Evolutionary conservation across 1,140 invertebrate species (phyloP).

Genomic region (Drosophila littoralis): DNA sequence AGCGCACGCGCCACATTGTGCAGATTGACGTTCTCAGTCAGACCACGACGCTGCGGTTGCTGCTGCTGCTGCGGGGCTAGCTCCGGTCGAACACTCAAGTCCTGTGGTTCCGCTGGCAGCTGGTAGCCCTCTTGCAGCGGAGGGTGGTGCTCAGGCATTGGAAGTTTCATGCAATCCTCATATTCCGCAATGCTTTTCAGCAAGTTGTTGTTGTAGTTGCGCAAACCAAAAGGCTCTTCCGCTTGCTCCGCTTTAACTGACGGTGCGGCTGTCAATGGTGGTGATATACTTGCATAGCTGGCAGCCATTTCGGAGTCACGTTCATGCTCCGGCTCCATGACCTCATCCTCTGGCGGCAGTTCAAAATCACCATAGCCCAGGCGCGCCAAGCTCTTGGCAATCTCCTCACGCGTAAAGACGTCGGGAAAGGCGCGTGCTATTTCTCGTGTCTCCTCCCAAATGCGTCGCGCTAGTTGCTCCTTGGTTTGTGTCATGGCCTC

Average conservation of each 20-base stretch:
- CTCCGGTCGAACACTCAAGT: slow-evolving; percentile 53
- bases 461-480: slow-evolving; percentile 76
- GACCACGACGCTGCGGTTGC: slow-evolving; percentile 46
- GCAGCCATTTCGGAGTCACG: slow-evolving; percentile 20
- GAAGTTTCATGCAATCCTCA: slow-evolving; percentile 72
- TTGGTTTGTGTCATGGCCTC: slow-evolving; percentile 70
- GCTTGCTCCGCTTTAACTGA: slow-evolving; percentile 44
- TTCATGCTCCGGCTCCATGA: slow-evolving; percentile 42
- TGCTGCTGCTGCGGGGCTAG: background rate
- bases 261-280: background rate
- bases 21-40: slow-evolving; percentile 74
- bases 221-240: slow-evolving; percentile 48
- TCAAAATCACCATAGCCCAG: slow-evolving; percentile 79
- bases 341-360: slow-evolving; percentile 72
- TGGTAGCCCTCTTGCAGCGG: slow-evolving; percentile 6
- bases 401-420: slow-evolving; percentile 79
- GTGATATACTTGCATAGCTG: slow-evolving; percentile 31
- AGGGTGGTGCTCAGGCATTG: slow-evolving; percentile 23
- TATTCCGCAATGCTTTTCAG: slow-evolving; percentile 80
- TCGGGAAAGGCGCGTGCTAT: slow-evolving; percentile 80
- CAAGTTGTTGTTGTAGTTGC: slow-evolving; percentile 80
- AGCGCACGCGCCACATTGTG: slow-evolving; percentile 78
- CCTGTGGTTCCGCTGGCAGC: slow-evolving; percentile 60
- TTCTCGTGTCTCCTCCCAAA: slow-evolving; percentile 80
- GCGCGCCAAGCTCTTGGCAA: slow-evolving; percentile 72